phyloP scores from a whole-genome alignment of 2,113 vertebrate genomes.

The Athene cunicularia region DNA sequence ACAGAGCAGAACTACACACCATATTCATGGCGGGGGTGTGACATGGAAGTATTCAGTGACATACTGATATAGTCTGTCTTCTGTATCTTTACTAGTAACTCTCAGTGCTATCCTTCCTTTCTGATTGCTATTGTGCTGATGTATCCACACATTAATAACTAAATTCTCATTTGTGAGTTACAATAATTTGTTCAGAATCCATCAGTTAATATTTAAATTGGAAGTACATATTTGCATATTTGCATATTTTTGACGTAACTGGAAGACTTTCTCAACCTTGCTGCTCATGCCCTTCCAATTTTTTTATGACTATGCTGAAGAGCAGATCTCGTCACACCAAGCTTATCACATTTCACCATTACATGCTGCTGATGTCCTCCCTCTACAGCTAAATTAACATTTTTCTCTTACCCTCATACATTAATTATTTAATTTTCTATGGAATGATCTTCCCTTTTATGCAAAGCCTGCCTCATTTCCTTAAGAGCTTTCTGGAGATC shows the following conservation, averaged over 20 bases:
- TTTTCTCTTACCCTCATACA: not conserved
- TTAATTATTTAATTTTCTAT: not conserved
- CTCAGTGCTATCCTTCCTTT: not conserved
- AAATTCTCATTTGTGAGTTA: not conserved
- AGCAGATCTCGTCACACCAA: not conserved
- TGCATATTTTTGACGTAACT: not conserved
- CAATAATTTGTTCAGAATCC: not conserved
- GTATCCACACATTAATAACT: not conserved
- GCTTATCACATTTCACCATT: not conserved
- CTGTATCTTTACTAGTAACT: not conserved
- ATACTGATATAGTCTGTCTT: not conserved
- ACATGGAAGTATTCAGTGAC: not conserved
- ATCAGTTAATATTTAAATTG: not conserved
- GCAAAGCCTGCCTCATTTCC: not conserved
- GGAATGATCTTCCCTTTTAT: not conserved
- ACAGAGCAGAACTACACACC: not conserved
- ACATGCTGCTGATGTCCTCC: not conserved
- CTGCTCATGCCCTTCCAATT: not conserved
- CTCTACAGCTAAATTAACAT: not conserved
- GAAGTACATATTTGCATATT: not conserved
- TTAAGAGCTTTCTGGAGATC: not conserved
- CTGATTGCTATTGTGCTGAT: not conserved
- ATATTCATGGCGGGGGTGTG: not conserved
- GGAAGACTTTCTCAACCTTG: not conserved
- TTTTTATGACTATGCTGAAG: not conserved